phyloP scores from a whole-genome alignment of 37 sponge, comb jelly and placozoan genomes.

The Haliclona indistincta region DNA sequence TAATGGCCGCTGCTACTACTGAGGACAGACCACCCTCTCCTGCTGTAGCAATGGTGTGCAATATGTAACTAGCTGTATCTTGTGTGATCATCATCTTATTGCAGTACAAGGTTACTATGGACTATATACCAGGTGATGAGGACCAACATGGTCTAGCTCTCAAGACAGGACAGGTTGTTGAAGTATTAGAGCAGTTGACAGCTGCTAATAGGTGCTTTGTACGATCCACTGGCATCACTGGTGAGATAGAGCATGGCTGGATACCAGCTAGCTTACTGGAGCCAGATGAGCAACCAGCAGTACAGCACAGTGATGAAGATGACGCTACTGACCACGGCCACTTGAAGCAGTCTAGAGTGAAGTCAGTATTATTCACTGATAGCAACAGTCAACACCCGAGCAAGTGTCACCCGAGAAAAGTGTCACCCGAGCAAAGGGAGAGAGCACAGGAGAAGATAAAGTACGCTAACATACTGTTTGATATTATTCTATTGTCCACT shows the following conservation, averaged over 20 bases:
- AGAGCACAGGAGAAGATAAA: no score
- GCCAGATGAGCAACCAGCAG: no score
- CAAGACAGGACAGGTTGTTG: slow-evolving; percentile 62
- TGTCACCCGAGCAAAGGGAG: no score
- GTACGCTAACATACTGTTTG: no score
- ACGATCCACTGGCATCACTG: slow-evolving; percentile 3
- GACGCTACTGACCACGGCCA: no score
- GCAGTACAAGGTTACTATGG: slow-evolving; percentile 48
- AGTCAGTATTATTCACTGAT: no score
- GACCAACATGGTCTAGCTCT: slow-evolving; percentile 29
- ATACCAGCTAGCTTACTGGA: slow-evolving; percentile 38
- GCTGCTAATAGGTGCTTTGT: slow-evolving; percentile 60
- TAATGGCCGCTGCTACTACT: not conserved
- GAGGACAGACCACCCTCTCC: not conserved
- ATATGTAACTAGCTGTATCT: no score
- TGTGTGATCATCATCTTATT: not conserved
- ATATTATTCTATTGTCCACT: not conserved
- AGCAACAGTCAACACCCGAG: no score
- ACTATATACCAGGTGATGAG: slow-evolving; percentile 28
- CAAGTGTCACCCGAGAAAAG: no score
- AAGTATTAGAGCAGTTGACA: slow-evolving; percentile 52
- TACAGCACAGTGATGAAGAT: no score
- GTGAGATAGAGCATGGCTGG: slow-evolving; percentile 29
- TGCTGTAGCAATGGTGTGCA: no score
- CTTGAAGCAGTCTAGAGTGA: no score